Evolutionary conservation across 2,113 vertebrate species (phyloP).

Genomic region (Eolophus roseicapilla): DNA sequence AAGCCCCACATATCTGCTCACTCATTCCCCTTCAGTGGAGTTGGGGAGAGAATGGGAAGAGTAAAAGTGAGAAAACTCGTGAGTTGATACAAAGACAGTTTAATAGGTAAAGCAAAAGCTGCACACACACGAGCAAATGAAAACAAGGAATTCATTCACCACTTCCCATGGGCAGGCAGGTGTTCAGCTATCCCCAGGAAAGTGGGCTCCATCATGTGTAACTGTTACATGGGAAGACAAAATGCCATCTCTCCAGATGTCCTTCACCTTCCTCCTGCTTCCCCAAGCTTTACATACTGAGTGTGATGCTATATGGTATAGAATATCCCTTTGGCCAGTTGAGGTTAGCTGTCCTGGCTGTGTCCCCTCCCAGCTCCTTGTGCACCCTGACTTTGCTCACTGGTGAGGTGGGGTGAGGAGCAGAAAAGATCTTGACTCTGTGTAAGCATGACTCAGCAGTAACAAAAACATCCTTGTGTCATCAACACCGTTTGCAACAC

Average conservation of each 20-base stretch:
- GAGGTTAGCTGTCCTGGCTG: neutral
- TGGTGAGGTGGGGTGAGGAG: neutral
- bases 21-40: neutral
- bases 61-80: neutral
- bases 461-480: too few relatives aligned
- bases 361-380: neutral
- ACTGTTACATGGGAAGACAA: neutral
- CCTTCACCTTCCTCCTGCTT: neutral
- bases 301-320: neutral
- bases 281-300: neutral
- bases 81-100: neutral
- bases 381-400: neutral
- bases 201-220: too few relatives aligned
- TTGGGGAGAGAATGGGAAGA: neutral
- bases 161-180: neutral
- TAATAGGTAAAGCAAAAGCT: neutral
- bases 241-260: too few relatives aligned
- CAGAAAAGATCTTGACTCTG: neutral
- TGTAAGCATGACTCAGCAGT: too few relatives aligned
- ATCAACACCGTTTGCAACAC: neutral
- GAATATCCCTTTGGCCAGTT: neutral
- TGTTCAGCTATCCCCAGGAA: neutral
- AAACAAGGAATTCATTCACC: neutral
- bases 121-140: neutral
- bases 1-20: neutral